Base-by-base conservation (phyloP, 2,888 invertebrate species). In the Petrophora chlorosata region DNA sequence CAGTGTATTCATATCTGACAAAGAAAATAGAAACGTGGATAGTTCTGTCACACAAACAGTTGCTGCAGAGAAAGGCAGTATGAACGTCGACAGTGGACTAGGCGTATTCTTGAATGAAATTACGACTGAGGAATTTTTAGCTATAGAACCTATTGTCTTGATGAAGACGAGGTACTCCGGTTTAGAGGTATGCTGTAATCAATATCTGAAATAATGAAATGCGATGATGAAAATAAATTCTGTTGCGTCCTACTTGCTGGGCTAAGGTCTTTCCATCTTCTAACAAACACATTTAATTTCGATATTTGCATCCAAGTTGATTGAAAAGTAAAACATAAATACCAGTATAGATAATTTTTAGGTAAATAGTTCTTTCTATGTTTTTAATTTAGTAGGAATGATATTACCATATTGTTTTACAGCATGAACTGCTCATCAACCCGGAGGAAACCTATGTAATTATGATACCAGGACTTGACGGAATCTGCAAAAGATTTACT, bases 391-490 rank as follows among this genome's bases (percentile, higher is more conserved):
- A n/a, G n/a, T n/a, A n/a, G n/a, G n/a, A n/a, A 4, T 25, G 5
- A 1, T 12, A 10, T 15, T 10, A 16, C 5, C 2, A 10, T 8
- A 9, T 28, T 35, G 5, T 38, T 38, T 52, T 44, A 1, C 39
- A 59, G 59, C 17, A 25, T 10, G 45, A 53, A 17, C 3, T 50
- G 2, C 19, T 36, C 0, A 5, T 50, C 0, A 23, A 59, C 22
- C 51, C 52, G 7, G 28, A 51, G 7, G 46, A 46, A 0, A 7
- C 40, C 1, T 29, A 43, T 23, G 8, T 59, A 1, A 28, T 56
- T 12, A 36, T 62, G 19, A 33, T 60, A 41, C 58, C 59, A 28
- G 58, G 59, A 15, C 47, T 60, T 14, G 59, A 58, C 15, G 55
- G 58, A 5, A 25, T 39, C 29, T 46, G 34, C n/a, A 32, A 30